Base-by-base conservation (phyloP, 2,113 vertebrate species). In the Dermatemys mawii region DNA sequence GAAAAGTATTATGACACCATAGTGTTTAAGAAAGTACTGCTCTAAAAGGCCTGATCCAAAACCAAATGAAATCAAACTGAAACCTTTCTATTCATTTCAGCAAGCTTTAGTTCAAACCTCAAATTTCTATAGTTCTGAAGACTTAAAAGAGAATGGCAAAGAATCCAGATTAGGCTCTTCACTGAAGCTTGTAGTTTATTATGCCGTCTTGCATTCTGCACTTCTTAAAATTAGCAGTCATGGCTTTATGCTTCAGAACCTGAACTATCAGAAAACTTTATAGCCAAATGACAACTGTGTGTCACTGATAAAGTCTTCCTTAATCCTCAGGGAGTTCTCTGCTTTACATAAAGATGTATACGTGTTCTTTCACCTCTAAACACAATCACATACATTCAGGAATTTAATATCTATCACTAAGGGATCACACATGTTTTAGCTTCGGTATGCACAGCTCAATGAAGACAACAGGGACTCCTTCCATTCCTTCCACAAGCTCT, bases 141-240 rank as follows among this genome's bases (percentile, higher is more conserved):
- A 46, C 35, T 80, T 83, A 49, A 91, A 94, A 90, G 16, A 57
- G n/a, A 63, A 50, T 29, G 51, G 16, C 79, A 93, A 89, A 88
- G 29, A 81, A 82, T 35, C 38, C 13, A 83, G 50, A 8, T 51
- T 86, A 70, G 81, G 13, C 5, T 82, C 50, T n/a, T 6, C 78
- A 76, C 41, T 0, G 2, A 80, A 44, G 27, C 38, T 63, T 53
- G 32, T 91, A 83, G 50, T 75, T 95, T 44, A 26, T 44, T 54
- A 54, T 41, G 27, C 85, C 76, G 54, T 46, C 87, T 44, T 24
- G 4, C 1, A 3, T 14, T 76, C 26, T 76, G 11, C 41, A 46
- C 46, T 38, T 38, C 63, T 70, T 38, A 70, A 70, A 38, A 70
- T 70, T 22, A 38, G 35, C 63, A 38, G 19, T 38, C n/a, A 70